Evolutionary conservation across 2,888 invertebrate genomes (phyloP), one percentile per base, ranked within the genome.

Genomic region (Blera fallax): DNA sequence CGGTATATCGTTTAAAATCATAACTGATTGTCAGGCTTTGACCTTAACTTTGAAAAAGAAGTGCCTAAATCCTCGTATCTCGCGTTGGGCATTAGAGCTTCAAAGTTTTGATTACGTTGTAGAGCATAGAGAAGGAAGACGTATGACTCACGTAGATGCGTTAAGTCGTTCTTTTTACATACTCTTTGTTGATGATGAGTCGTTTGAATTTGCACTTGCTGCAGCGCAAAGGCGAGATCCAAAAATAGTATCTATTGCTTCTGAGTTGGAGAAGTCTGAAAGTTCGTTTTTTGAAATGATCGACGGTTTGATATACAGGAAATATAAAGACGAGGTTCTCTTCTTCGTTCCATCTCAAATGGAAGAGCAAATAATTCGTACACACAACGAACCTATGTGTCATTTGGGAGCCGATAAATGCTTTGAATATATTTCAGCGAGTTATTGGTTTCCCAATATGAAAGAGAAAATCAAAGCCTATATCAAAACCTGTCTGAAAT

Each of bases 71-170:
- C 56, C 56, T 34, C 45, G 40, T 10, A 43, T 76, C 45, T 76
- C 64, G 5, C 16, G 64, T 11, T 62, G 73, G 73, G 32, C 32
- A 8, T 32, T 32, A 32, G 32, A 32, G 32, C 32, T 74, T 52
- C 54, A 72, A 72, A 21, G 16, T 50, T 72, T 72, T 7, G 27
- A 74, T 27, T 74, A 64, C 21, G 45, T 21, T 14, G 52, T 73
- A 14, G 52, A 73, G 62, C 52, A 73, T 40, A 48, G 62, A 34
- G 29, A 48, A 24, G 62, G 52, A 5, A 43, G 29, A n/a, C 56
- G 32, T 52, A 73, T 52, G 43, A n/a, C n/a, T n/a, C n/a, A n/a
- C n/a, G n/a, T n/a, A n/a, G n/a, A n/a, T n/a, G n/a, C n/a, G n/a
- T n/a, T 73, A 1, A 76, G 56, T 48, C 37, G 60, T 6, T 32